These are phyloP conservation scores for Diacarnus erythraeanus DNA, from an alignment of 37 sponge, comb jelly and placozoan species.

Conservation along the genomic window DNA sequence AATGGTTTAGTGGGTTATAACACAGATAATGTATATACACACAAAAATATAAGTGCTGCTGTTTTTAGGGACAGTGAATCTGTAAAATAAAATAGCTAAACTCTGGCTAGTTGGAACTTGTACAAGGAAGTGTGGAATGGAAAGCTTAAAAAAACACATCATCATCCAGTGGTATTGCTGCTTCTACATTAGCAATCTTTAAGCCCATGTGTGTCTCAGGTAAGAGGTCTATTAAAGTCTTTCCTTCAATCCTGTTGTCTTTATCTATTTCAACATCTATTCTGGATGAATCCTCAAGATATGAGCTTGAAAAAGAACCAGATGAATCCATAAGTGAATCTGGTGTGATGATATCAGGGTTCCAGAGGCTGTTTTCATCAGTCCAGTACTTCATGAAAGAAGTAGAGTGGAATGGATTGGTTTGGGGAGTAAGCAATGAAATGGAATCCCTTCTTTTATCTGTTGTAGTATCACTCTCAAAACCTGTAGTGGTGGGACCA, in stretches of 20 bases:
- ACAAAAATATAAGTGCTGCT: neutral
- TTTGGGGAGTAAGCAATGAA: neutral
- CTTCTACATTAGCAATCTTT: neutral
- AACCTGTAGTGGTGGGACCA: neutral
- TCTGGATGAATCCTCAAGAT: slow-evolving; percentile 41
- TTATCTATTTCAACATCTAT: neutral
- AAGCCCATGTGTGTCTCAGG: neutral
- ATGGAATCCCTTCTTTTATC: neutral
- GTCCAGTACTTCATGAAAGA: slow-evolving; percentile 31
- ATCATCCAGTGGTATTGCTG: neutral
- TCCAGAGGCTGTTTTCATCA: slow-evolving; percentile 63
- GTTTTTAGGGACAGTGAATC: too few species aligned
- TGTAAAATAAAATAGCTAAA: too few species aligned
- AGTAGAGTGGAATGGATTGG: neutral
- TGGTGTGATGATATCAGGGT: slow-evolving; percentile 40
- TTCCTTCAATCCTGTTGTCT: neutral
- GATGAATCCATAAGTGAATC: slow-evolving; percentile 18
- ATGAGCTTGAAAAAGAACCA: slow-evolving; percentile 61
- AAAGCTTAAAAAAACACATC: slow-evolving; percentile 23
- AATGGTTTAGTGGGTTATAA: neutral
- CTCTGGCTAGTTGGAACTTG: too few species aligned
- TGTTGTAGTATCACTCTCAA: slow-evolving; percentile 11
- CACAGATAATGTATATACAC: neutral
- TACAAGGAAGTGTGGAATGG: neutral
- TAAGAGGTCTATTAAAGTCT: neutral